Evolutionary conservation across 1,140 invertebrate genomes (phyloP).

Genomic region (Pentalonia nigronervosa): DNA sequence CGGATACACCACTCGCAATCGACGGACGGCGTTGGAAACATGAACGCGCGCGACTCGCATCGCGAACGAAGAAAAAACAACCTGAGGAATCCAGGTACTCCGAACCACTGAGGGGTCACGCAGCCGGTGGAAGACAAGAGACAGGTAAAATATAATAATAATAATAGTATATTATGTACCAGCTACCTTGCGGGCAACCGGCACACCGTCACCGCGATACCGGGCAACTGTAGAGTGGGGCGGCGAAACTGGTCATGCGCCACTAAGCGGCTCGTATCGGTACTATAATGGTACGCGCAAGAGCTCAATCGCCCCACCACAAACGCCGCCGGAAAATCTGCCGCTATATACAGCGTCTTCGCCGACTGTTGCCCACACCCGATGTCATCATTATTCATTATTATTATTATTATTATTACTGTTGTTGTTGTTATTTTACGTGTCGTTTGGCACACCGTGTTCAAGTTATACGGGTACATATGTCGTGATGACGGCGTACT

Average conservation of each 20-base stretch:
- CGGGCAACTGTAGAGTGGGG: neutral
- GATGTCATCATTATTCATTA: neutral
- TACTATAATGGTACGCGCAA: neutral
- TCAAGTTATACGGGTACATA: no score
- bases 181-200: constrained; percentile 26
- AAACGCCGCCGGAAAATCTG: neutral
- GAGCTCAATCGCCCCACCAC: neutral
- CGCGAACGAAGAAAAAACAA: neutral
- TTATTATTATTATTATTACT: neutral
- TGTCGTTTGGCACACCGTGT: neutral
- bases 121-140: constrained; percentile 43
- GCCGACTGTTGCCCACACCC: no score
- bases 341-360: no score
- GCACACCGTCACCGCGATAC: neutral
- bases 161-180: neutral
- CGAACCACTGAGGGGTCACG: constrained; percentile 48
- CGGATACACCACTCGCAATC: neutral
- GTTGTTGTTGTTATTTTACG: neutral
- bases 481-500: neutral
- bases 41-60: neutral
- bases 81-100: constrained; percentile 35
- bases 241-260: constrained; percentile 41
- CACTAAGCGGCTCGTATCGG: constrained; percentile 31
- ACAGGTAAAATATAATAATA: constrained; percentile 12
- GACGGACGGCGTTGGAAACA: neutral